Conservation (phyloP, 2,888 invertebrate species). For the Cinara cedri region DNA sequence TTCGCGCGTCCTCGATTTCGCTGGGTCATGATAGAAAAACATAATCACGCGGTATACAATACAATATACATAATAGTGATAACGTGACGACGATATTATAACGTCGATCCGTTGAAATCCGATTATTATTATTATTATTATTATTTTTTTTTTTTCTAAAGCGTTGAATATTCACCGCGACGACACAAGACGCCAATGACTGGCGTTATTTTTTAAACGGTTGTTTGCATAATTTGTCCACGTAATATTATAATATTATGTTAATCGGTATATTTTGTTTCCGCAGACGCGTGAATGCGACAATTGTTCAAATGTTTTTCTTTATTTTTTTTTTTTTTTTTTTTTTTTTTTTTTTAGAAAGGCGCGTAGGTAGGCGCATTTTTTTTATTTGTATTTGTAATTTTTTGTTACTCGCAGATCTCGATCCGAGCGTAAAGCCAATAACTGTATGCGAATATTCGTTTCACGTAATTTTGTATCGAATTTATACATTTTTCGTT, state of each 20-base stretch:
- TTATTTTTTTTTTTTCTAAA: background rate
- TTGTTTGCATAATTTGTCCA: slow-evolving; percentile 21
- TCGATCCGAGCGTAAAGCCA: slow-evolving; percentile 2
- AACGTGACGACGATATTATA: too few species aligned
- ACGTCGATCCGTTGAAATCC: too few species aligned
- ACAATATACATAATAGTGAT: too few species aligned
- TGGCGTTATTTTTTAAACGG: slow-evolving; percentile 11
- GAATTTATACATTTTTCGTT: too few species aligned
- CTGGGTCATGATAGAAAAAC: too few species aligned
- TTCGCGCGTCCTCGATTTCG: too few species aligned
- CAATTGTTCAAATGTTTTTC: slow-evolving; percentile 18
- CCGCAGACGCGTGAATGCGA: slow-evolving; percentile 27
- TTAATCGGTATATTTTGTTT: slow-evolving; percentile 29
- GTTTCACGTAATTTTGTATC: too few species aligned
- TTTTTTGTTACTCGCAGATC: background rate
- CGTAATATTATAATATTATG: slow-evolving; percentile 14
- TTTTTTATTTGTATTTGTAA: too few species aligned
- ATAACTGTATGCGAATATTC: too few species aligned
- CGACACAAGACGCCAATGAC: background rate
- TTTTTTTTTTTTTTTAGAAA: background rate
- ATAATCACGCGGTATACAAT: background rate
- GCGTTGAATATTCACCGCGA: background rate
- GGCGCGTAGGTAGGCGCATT: slow-evolving; percentile 4
- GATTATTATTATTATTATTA: too few species aligned
- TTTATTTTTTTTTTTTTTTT: background rate